Evolutionary conservation across 2,888 invertebrate genomes (phyloP), one percentile per base, ranked within the genome.

Genomic region (Apantesis nais): DNA sequence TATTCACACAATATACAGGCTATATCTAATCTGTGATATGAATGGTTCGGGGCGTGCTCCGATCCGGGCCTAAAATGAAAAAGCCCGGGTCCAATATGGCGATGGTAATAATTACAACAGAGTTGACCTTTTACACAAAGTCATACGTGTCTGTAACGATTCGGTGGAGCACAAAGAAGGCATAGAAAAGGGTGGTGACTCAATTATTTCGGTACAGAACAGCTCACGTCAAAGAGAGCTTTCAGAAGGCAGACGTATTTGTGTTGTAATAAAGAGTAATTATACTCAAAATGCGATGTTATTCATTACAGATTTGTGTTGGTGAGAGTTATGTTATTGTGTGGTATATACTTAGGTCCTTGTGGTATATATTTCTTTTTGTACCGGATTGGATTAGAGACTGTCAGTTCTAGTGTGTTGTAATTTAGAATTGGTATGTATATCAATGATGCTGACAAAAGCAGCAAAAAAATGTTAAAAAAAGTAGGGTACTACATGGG

Each of bases 21-120:
- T 75, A 85, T 87, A 88, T 87, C 85, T 89, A 87, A 88, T 89
- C 86, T 85, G 79, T 76, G 82, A 85, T 87, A 88, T 87, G 87
- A 86, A 85, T 73, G 72, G 78, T 67, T 68, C 69, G 79, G 80
- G 80, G 83, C 79, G 80, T 83, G 79, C 78, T 19, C 73, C 69
- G 74, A 14, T 61, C 70, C 74, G 62, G 73, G 72, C 58, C 76
- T 76, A 78, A 81, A 84, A 86, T 86, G 86, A 86, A 88, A 88
- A 86, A 84, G 80, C 79, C 79, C 78, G 76, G 74, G 77, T 75
- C 78, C 68, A 85, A 87, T 86, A 87, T 86, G 81, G 81, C 80
- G 77, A 72, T 76, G 61, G 80, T 76, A 81, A 86, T 86, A 86
- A 86, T 87, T 86, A 85, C 83, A 83, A 74, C 72, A 61, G 73